Conservation (phyloP, 2,113 vertebrate genomes). For the Polyodon spathula region DNA sequence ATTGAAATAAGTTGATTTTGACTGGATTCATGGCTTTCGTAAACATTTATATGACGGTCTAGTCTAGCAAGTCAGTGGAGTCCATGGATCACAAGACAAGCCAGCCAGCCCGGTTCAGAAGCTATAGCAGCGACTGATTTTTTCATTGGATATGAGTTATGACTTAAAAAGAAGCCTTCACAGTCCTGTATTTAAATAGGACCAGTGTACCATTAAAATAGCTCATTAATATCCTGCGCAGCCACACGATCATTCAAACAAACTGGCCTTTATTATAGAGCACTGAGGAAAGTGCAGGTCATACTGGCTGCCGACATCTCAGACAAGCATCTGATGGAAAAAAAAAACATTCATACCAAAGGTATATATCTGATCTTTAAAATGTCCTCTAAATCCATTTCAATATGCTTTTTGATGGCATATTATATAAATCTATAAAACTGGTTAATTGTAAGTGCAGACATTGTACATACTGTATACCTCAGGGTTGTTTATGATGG, state of each 20-base stretch:
- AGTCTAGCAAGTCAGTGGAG: constrained; percentile 53
- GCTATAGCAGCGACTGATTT: constrained; percentile 47
- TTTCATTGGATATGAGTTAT: constrained; percentile 74
- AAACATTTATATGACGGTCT: constrained; percentile 48
- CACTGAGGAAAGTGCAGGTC: constrained; percentile 44
- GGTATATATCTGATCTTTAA: constrained; percentile 38
- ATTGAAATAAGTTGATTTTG: constrained; percentile 30
- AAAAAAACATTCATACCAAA: constrained; percentile 49
- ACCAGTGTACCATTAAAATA: constrained; percentile 59
- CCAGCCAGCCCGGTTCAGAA: constrained; percentile 21
- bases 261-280: constrained; percentile 57
- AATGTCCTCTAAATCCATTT: constrained; percentile 1
- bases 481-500: constrained; percentile 29
- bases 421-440: neutral
- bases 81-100: constrained; percentile 57
- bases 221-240: constrained; percentile 54
- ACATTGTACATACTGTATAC: neutral
- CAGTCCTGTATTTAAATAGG: constrained; percentile 56
- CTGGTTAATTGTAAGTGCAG: no score
- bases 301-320: constrained; percentile 52
- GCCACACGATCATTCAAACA: constrained; percentile 58
- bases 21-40: constrained; percentile 26
- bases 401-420: constrained; percentile 19
- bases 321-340: constrained; percentile 60
- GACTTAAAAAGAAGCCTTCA: constrained; percentile 62